Evolutionary conservation across 2,797 vertebrate genomes (phyloP).

Genomic region (Myioborus miniatus): DNA sequence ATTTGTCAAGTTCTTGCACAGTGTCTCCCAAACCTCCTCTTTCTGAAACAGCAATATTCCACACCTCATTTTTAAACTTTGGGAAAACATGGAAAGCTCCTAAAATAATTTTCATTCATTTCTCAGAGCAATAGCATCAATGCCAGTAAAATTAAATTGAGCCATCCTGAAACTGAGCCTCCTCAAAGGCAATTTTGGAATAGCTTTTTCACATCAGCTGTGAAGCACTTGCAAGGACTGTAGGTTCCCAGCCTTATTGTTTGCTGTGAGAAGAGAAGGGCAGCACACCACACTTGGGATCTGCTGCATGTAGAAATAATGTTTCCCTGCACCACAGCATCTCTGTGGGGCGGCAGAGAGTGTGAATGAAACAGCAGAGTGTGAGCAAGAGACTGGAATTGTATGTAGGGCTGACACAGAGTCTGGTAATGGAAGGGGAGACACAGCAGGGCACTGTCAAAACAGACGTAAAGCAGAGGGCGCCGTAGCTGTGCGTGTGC

Average conservation of each 20-base stretch:
- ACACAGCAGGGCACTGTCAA: background rate
- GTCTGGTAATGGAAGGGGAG: background rate
- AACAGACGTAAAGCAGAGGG: background rate
- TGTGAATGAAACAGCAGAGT: background rate
- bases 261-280: background rate
- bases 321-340: background rate
- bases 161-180: background rate
- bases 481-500: background rate
- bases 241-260: background rate
- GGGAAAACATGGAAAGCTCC: slow-evolving; percentile 3
- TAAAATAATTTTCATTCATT: slow-evolving; percentile 47
- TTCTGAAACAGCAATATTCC: slow-evolving; percentile 37
- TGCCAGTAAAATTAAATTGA: background rate
- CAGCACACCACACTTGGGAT: rapidly evolving
- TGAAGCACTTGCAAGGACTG: background rate
- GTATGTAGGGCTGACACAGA: background rate
- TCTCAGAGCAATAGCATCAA: background rate
- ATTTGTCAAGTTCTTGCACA: slow-evolving; percentile 57
- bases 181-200: background rate
- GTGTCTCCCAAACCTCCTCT: slow-evolving; percentile 39
- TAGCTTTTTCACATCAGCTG: background rate
- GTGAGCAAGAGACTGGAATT: background rate
- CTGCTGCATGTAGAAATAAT: background rate
- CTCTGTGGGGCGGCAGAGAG: background rate
- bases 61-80: slow-evolving; percentile 36